These are phyloP conservation scores for Stomatorhinus ivindoensis DNA, from an alignment of 2,113 vertebrate species.

Conservation along the genomic window DNA sequence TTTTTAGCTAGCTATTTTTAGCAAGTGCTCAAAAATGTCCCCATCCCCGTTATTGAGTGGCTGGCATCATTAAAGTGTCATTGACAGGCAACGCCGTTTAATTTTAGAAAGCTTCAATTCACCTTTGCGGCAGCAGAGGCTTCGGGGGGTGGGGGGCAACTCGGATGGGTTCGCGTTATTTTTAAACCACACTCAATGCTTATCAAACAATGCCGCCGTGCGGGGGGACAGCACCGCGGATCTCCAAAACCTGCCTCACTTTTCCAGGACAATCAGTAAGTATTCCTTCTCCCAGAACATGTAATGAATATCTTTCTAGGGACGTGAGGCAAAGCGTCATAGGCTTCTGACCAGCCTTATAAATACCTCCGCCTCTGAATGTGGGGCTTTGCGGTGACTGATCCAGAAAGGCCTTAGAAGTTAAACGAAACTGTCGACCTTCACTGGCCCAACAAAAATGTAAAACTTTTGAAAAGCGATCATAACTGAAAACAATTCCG, in stretches of 20 bases:
- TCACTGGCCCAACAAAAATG: conserved; percentile 15
- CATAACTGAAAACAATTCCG: not conserved
- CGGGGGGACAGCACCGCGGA: conserved; percentile 65
- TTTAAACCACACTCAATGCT: conserved; percentile 79
- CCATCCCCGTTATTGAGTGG: conserved; percentile 79
- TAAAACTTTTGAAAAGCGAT: not conserved
- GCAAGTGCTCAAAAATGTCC: conserved; percentile 81
- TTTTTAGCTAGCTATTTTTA: conserved; percentile 70
- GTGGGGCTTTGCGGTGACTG: conserved; percentile 41
- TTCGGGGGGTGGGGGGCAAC: conserved; percentile 67
- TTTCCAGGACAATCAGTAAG: conserved; percentile 68
- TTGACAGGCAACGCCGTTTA: conserved; percentile 97
- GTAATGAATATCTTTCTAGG: conserved; percentile 59
- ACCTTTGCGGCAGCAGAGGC: conserved; percentile 66
- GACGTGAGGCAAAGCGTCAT: conserved; percentile 53
- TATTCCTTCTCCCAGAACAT: conserved; percentile 68
- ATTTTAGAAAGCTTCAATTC: conserved; percentile 95
- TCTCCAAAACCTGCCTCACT: conserved; percentile 68
- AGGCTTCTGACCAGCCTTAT: conserved; percentile 38
- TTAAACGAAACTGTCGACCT: conserved; percentile 19
- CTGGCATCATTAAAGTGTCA: conserved; percentile 98
- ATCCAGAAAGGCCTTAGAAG: conserved; percentile 23
- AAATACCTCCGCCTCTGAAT: conserved; percentile 57
- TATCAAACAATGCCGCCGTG: conserved; percentile 77
- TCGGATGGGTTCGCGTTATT: conserved; percentile 66